phyloP scores from a whole-genome alignment of 2,113 vertebrate genomes.

The Crocuta crocuta region DNA sequence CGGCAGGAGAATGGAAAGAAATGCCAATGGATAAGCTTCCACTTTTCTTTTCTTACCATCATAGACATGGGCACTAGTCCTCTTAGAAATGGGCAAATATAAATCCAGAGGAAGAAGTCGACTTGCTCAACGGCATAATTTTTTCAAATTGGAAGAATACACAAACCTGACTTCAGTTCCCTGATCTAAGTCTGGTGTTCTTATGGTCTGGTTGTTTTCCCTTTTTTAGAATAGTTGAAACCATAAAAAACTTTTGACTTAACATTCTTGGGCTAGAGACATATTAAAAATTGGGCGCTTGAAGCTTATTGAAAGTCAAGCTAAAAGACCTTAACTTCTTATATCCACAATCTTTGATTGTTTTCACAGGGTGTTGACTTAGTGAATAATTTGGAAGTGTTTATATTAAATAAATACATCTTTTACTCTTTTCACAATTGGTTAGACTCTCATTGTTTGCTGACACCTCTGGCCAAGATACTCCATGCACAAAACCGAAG shows the following conservation, averaged over 20 bases:
- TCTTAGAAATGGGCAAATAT: neutral
- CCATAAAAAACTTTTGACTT: neutral
- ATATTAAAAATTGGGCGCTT: neutral
- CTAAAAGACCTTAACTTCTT: neutral
- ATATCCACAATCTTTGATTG: neutral
- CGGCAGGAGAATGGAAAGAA: neutral
- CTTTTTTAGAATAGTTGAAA: conserved; percentile 27
- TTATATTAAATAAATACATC: conserved; percentile 29
- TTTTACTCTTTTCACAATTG: conserved; percentile 43
- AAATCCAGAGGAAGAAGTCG: neutral
- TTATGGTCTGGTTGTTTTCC: neutral
- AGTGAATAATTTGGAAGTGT: conserved; percentile 6
- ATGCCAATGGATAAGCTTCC: neutral
- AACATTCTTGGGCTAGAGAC: neutral
- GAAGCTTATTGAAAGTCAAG: conserved; percentile 1
- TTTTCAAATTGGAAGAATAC: neutral
- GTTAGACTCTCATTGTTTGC: neutral
- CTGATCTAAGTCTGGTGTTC: neutral
- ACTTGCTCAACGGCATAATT: neutral
- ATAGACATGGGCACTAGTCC: neutral
- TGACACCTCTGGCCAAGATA: neutral
- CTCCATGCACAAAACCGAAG: neutral
- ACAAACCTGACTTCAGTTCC: neutral
- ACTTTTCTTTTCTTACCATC: neutral
- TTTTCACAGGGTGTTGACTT: conserved; percentile 38